Evolutionary conservation across 2,797 vertebrate species (phyloP), one percentile per base, ranked within the genome.

Genomic region (Glossophaga mutica): DNA sequence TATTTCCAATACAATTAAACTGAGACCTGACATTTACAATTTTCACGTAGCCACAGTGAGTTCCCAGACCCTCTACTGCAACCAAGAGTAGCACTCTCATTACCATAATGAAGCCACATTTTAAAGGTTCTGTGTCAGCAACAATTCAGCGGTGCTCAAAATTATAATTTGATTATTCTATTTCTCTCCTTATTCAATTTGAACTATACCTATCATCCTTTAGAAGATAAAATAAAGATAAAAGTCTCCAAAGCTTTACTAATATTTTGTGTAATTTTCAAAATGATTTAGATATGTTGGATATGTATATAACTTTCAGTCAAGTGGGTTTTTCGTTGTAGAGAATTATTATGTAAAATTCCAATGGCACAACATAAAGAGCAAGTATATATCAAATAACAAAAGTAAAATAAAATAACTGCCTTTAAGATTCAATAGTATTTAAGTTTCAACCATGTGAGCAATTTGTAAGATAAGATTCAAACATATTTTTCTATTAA

Each of bases 1-100:
- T 94, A 97, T 97, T 97, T 97, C 91, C 84, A 95, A 37, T 84
- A 97, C 89, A 97, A 89, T 91, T 98, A 97, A 98, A 96, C 37
- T 0, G 11, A 97, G 88, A 97, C 94, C 62, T 97, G 95, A 97
- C 93, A 98, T 98, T 98, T 97, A 97, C 26, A 85, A 73, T 97
- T 95, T 98, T 91, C 44, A 65, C 2, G 19, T 62, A 96, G 81
- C 71, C 87, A 57, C 34, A 94, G 0, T 90, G 76, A 96, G 18
- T 67, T 97, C 26, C 79, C 67, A 87, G 34, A 55, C 94, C 93
- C 83, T 18, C 22, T 37, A 24, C 18, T 77, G 67, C 34, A 96
- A 94, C 6, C 52, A 91, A 73, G 59, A 90, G n/a, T 55, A 90
- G 32, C 7, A 86, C 68, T 91, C 50, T 74, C 48, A 97, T 83